Evolutionary conservation across 2,888 invertebrate species (phyloP), one percentile per base, ranked within the genome.

Genomic region (Allacma fusca): DNA sequence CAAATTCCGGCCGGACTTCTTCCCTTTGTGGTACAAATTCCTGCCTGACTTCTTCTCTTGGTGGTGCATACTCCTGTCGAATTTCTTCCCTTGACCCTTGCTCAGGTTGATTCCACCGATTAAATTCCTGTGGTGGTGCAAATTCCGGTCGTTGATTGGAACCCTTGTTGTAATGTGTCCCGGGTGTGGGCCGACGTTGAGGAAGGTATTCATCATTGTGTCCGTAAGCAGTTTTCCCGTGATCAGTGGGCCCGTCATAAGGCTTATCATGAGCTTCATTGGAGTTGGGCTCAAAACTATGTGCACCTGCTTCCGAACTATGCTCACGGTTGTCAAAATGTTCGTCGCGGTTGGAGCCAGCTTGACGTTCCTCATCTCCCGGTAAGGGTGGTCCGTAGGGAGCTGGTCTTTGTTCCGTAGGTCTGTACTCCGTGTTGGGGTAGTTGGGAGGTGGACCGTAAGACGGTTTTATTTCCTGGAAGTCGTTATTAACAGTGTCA

Each of bases 361-460:
- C n/a, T 21, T 59, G 59, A n/a, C 71, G 28, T 29, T 76, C 71
- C n/a, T 76, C 67, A 21, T 70, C 76, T 23, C 24, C 21, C 5
- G 40, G 43, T 16, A 26, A 24, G 44, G 23, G 23, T n/a, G 21
- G 19, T 24, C 16, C 26, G 44, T 29, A 23, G 50, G 12, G 62
- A 4, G 26, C 26, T 23, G 13, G 57, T 12, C 78, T 78, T 29
- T 82, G 59, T 9, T 82, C 81, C 7, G 73, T 77, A 16, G 79
- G 74, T 57, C 77, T 71, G 78, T 82, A 82, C n/a, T 82, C 82
- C 0, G 80, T 79, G 65, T 80, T 80, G 1, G 82, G 82, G 43
- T 82, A 82, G 21, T 78, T 79, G 26, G 81, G 79, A n/a, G 77
- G 78, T 2, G 76, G 76, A 24, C 76, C 76, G 24, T 76, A 77